Conservation (phyloP, 2,888 invertebrate genomes). For the Leptura quadrifasciata region DNA sequence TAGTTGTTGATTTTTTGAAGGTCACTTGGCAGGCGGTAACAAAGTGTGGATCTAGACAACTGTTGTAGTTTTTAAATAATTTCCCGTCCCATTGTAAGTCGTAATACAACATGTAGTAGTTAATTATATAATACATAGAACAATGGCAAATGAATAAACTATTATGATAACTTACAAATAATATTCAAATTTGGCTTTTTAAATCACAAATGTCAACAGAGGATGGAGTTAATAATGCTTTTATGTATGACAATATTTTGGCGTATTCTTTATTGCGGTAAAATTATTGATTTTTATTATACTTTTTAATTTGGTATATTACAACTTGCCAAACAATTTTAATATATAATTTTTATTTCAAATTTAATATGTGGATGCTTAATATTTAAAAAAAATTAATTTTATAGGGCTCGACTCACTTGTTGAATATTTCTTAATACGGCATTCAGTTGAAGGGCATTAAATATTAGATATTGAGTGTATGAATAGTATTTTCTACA, state of each 20-base stretch:
- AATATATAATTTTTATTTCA: too few relatives aligned
- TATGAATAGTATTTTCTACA: too few relatives aligned
- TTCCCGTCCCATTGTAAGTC: background rate
- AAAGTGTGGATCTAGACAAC: constrained; percentile 1
- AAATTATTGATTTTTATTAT: too few relatives aligned
- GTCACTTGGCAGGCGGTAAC: background rate
- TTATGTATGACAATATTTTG: background rate
- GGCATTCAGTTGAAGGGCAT: too few relatives aligned
- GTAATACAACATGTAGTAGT: background rate
- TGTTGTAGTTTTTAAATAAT: background rate
- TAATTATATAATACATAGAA: background rate
- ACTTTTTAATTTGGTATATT: too few relatives aligned
- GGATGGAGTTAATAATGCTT: background rate
- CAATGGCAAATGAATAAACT: background rate
- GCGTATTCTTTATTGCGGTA: too few relatives aligned
- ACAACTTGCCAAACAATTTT: too few relatives aligned
- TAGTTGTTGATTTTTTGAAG: background rate
- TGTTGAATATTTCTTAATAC: too few relatives aligned
- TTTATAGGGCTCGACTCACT: too few relatives aligned
- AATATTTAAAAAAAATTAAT: too few relatives aligned
- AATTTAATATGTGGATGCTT: too few relatives aligned
- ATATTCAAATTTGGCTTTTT: background rate
- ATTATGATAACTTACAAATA: background rate
- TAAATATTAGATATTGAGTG: too few relatives aligned
- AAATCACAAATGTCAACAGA: background rate